Percentiles rank a stretch among this genome's conserved stretches.
Evolutionary conservation across 2,888 invertebrate genomes (phyloP).

Genomic region (Cephus nigrinus): DNA sequence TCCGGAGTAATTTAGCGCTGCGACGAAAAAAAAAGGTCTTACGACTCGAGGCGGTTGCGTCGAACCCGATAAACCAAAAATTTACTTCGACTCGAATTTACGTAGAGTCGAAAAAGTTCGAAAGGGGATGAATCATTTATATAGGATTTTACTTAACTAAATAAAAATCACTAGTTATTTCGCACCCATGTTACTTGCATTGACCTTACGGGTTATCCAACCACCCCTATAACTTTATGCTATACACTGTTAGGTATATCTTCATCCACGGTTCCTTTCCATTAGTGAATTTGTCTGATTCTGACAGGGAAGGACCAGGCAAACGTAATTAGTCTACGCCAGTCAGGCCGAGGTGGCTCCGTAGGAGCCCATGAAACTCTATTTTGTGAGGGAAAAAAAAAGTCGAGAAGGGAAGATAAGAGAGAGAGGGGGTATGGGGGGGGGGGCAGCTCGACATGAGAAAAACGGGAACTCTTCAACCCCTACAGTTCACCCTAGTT

Average conservation of each 20-base stretch:
- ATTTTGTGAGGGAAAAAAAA: slow-evolving; percentile 29
- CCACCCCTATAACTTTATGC: neutral
- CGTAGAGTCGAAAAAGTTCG: neutral
- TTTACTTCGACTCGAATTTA: neutral
- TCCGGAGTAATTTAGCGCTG: slow-evolving; percentile 36
- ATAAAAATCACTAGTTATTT: neutral
- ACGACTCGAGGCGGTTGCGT: neutral
- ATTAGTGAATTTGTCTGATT: slow-evolving; percentile 39
- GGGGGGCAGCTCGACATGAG: neutral
- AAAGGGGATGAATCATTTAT: neutral
- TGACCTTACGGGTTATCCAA: neutral
- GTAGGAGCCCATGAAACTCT: slow-evolving; percentile 33
- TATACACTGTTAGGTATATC: neutral
- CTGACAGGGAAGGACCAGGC: slow-evolving; percentile 24
- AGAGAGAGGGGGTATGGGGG: neutral
- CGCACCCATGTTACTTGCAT: neutral
- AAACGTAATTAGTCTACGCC: slow-evolving; percentile 45
- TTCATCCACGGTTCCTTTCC: slow-evolving; percentile 18
- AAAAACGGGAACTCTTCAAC: slow-evolving; percentile 19
- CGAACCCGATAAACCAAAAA: neutral
- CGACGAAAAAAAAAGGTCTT: slow-evolving; percentile 9
- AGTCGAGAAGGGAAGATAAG: neutral
- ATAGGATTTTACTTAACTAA: neutral
- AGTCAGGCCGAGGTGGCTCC: slow-evolving; percentile 21
- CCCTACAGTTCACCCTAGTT: neutral